These are phyloP conservation scores for Adelognathus sp. DNA, from an alignment of 2,888 invertebrate genomes.

Conservation along the genomic window DNA sequence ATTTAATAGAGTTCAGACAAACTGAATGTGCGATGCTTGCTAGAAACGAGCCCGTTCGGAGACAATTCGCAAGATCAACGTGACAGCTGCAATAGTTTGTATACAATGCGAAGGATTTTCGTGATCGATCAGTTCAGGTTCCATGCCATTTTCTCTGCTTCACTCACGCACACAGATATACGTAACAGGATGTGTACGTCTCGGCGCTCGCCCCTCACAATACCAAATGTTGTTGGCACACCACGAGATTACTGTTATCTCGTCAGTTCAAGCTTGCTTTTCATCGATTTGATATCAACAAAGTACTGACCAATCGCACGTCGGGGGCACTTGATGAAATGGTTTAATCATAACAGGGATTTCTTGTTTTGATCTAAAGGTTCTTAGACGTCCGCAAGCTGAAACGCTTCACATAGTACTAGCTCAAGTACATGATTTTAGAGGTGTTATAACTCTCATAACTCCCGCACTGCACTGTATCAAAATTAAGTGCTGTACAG, in stretches of 20 bases:
- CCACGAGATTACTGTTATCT: not conserved
- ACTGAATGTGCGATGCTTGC: not conserved
- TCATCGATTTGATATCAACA: not conserved
- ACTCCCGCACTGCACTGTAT: not conserved
- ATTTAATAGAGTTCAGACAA: not conserved
- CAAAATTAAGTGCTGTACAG: not conserved
- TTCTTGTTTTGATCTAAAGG: not conserved
- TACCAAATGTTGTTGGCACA: not conserved
- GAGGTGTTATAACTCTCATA: not conserved
- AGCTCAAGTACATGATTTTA: not conserved
- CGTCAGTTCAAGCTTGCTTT: not conserved
- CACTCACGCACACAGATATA: not conserved
- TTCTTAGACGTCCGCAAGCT: not conserved
- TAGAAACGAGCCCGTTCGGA: not conserved
- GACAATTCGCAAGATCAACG: not conserved
- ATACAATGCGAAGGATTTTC: conserved; percentile 23
- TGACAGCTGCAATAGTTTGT: conserved; percentile 15
- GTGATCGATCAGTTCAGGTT: not conserved
- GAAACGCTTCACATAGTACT: not conserved
- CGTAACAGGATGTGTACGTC: not conserved
- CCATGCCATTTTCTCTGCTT: not conserved
- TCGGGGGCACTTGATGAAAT: not conserved
- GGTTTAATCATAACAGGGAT: not conserved
- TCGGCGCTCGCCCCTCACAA: not conserved
- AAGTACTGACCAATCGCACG: not conserved